Evolutionary conservation across 1,140 invertebrate genomes (phyloP).

Genomic region (Akabosia matsudoensis): DNA sequence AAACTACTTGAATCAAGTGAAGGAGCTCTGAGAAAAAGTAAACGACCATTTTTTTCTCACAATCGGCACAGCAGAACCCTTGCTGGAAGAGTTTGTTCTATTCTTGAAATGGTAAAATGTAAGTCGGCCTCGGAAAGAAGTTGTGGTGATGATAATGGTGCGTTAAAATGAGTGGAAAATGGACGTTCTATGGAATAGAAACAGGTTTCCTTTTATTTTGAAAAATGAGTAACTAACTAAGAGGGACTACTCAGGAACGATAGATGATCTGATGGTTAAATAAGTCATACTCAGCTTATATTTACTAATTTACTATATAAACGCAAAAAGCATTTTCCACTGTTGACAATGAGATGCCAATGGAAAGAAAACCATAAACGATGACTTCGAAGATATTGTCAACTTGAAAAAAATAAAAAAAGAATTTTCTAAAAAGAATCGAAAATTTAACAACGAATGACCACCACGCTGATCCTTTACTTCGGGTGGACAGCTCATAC

Average conservation of each 20-base stretch:
- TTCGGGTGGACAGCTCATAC: not conserved
- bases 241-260: not conserved
- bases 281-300: not conserved
- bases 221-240: not conserved
- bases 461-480: not conserved
- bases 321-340: not conserved
- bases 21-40: not conserved
- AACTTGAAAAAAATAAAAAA: not conserved
- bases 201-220: not conserved
- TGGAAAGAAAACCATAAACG: not conserved
- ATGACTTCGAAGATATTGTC: not conserved
- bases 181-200: not conserved
- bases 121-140: not conserved
- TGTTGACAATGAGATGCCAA: constrained; percentile 14
- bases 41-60: constrained; percentile 10
- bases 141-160: too few relatives aligned
- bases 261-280: not conserved
- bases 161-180: not conserved
- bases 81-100: not conserved
- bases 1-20: constrained; percentile 4
- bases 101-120: not conserved
- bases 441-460: too few relatives aligned
- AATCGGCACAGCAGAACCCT: not conserved
- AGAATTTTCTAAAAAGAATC: not conserved
- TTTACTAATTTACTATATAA: not conserved